Evolutionary conservation across 2,797 vertebrate species (phyloP).

Genomic region (Coracias cyanogaster): DNA sequence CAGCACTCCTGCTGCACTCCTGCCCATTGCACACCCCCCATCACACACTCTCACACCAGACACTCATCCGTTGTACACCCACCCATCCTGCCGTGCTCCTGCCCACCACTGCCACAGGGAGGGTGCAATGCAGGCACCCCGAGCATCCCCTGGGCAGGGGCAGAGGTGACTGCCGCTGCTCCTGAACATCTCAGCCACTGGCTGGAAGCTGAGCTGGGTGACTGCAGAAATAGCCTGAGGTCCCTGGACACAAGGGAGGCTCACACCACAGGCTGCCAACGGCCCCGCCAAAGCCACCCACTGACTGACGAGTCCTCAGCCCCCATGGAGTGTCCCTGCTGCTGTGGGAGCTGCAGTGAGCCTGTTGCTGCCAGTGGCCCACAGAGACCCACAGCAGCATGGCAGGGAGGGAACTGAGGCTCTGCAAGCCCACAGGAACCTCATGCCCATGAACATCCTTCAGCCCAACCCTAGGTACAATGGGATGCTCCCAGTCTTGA

Average conservation of each 20-base stretch:
- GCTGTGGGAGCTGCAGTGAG: background rate
- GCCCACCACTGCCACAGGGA: background rate
- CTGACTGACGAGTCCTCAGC: rapidly evolving
- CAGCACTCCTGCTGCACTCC: background rate
- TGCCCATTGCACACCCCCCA: background rate
- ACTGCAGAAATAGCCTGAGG: background rate
- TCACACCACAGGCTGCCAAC: background rate
- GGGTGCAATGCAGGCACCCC: background rate
- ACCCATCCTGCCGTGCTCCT: background rate
- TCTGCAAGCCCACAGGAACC: background rate
- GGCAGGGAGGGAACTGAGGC: background rate
- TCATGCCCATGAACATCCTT: background rate
- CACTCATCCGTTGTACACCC: too few species aligned
- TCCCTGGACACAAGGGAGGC: rapidly evolving
- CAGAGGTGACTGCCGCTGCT: background rate
- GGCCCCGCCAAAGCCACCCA: background rate
- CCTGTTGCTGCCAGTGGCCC: background rate
- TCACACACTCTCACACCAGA: background rate
- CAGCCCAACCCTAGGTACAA: background rate
- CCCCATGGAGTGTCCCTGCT: background rate
- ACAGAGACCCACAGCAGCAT: rapidly evolving
- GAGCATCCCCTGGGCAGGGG: background rate
- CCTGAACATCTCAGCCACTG: background rate
- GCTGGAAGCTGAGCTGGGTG: background rate
- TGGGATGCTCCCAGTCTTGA: background rate